Percentiles rank a stretch among this genome's conserved stretches.
phyloP scores from a whole-genome alignment of 2,888 invertebrate genomes.

The Electrophaes corylata region DNA sequence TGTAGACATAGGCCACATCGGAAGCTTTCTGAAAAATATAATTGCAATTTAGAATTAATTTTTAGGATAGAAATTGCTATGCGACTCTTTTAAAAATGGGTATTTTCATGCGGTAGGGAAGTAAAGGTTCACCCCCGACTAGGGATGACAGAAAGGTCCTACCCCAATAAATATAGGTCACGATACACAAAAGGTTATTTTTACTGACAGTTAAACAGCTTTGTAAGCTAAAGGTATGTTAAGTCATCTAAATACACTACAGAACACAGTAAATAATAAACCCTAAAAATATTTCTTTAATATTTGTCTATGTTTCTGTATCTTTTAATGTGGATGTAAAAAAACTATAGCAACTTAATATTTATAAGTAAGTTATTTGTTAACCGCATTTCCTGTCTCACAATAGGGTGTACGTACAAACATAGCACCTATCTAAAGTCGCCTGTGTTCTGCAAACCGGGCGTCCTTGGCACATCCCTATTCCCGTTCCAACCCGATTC shows the following conservation, averaged over 20 bases:
- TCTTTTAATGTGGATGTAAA: neutral
- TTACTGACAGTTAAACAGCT: neutral
- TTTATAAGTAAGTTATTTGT: neutral
- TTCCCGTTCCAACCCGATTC: slow-evolving; percentile 16
- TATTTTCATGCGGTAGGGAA: neutral
- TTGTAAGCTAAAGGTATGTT: neutral
- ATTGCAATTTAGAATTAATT: too few species aligned
- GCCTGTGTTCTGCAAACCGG: slow-evolving; percentile 34
- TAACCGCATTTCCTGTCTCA: neutral
- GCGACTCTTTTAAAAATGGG: neutral
- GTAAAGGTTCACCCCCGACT: neutral
- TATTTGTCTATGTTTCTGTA: neutral
- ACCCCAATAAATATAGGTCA: slow-evolving; percentile 3
- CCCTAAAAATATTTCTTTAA: too few species aligned
- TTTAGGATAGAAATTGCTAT: neutral
- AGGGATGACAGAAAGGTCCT: neutral
- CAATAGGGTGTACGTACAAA: neutral
- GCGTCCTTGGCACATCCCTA: slow-evolving; percentile 45
- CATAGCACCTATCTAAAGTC: neutral
- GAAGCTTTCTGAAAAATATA: too few species aligned
- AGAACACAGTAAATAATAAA: neutral
- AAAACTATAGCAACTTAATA: neutral
- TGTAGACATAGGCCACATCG: too few species aligned
- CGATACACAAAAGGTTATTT: neutral
- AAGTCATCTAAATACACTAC: neutral